Base-by-base conservation (phyloP, 1,140 invertebrate species). In the Dinoponera quadriceps region DNA sequence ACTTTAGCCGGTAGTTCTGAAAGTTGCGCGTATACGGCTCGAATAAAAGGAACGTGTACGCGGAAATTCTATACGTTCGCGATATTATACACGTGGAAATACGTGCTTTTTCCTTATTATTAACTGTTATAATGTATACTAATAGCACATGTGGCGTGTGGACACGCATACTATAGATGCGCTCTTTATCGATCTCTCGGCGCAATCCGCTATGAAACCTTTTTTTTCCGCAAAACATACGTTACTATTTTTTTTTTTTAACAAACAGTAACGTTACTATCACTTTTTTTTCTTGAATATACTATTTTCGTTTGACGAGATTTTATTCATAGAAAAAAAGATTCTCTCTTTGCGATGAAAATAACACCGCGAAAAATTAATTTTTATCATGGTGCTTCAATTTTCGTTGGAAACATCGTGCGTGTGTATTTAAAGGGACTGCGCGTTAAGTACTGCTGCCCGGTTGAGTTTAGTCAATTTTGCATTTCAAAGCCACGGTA, bases 61-160 rank as follows among this genome's bases (percentile, higher is more conserved):
- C 55, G 55, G 22, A 59, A 59, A 59, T 9, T 44, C 9, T 5
- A 27, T 14, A 59, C 22, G 22, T 60, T 60, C 38, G 3, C 38
- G 25, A 27, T 16, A 14, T 60, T 60, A 60, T 60, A 27, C 22
- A 27, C 18, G n/a, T n/a, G n/a, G 25, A 60, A 27, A 14, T 16
- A 27, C 38, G 38, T 44, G 38, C 38, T 1, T 14, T 63, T 63
- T 63, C n/a, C n/a, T 63, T 5, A 38, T 38, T 63, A 63, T 63
- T 63, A 60, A 25, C 20, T 20, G 20, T 38, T 63, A n/a, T 20
- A 3, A 63, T 63, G 29, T 63, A n/a, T 63, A 63, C n/a, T 38
- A 63, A 62, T 18, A 38, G 14, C 62, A 29, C 9, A 20, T 44
- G 38, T 11, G 38, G 4, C 4, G 38, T 3, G 3, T 11, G 7